Evolutionary conservation across 1,140 invertebrate genomes (phyloP), one percentile per base, ranked within the genome.

Genomic region (Goniozus legneri): DNA sequence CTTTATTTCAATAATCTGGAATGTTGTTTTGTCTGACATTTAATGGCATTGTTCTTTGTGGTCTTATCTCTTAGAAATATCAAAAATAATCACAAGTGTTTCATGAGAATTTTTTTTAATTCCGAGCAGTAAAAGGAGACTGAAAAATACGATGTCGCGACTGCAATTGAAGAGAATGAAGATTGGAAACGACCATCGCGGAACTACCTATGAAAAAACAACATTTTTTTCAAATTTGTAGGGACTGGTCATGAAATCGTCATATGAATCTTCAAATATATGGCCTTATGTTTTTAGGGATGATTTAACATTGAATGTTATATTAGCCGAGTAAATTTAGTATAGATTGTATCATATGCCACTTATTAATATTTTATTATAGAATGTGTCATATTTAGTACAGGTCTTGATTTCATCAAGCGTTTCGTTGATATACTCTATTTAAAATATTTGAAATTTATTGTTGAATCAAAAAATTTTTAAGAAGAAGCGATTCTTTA

Each of bases 271-370:
- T 42, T 27, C 24, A 27, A 22, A 8, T 32, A 38, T 52, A 50
- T 39, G 39, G 33, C 58, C 42, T 50, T 47, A 43, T 38, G 30
- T 45, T 62, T 54, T 30, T 52, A 50, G 50, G 47, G 31, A 50
- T 49, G 48, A 32, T 60, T 54, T 60, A 50, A 49, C 48, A 58
- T 32, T 22, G 21, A 50, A 40, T 47, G 55, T 62, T 62, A 47
- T 34, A 38, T 54, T 57, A 39, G 33, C 44, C 14, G 30, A 50
- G 20, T 46, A 14, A 49, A 54, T 57, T 50, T 56, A 61, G 51
- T 45, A 19, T 55, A 54, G 47, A 50, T 47, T 51, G 54, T 62
- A 52, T 39, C 19, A 54, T 57, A 58, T 42, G 38, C 48, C 33
- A 43, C 16, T 32, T 36, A 32, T 44, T 48, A 40, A 51, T 51